Conservation (phyloP, 2,888 invertebrate genomes). For the Laspeyria flexula region DNA sequence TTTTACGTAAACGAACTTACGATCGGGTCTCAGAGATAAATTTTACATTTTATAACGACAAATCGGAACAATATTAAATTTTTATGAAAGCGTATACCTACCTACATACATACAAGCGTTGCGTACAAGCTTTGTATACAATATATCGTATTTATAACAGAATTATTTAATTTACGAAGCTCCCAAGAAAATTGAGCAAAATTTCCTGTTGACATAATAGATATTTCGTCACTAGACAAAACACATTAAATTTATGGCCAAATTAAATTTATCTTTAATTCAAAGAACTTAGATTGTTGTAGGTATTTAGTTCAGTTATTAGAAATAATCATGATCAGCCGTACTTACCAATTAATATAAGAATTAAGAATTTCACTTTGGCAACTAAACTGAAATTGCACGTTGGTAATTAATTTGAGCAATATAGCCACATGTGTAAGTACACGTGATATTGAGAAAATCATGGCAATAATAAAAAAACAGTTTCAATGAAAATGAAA, state of each 20-base stretch:
- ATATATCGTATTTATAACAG: background rate
- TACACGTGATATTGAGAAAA: constrained; percentile 26
- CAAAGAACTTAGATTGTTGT: background rate
- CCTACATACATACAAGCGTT: too few relatives aligned
- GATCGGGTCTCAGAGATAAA: background rate
- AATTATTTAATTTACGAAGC: constrained; percentile 4
- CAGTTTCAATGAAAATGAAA: constrained; percentile 33
- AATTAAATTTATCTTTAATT: constrained; percentile 3
- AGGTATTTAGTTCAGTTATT: background rate
- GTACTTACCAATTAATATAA: background rate
- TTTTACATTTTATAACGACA: background rate
- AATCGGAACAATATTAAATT: background rate
- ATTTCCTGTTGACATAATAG: constrained; percentile 4
- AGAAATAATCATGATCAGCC: background rate
- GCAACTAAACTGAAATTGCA: constrained; percentile 23
- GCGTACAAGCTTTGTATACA: background rate
- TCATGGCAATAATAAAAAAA: constrained; percentile 29
- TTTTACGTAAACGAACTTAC: constrained; percentile 27
- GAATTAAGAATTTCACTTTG: constrained; percentile 21
- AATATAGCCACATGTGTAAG: constrained; percentile 13
- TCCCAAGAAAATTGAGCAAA: background rate
- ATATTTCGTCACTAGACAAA: constrained; percentile 12
- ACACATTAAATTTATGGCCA: constrained; percentile 2
- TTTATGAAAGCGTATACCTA: background rate
- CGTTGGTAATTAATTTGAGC: constrained; percentile 26